Conservation (phyloP, 2,888 invertebrate genomes). For the Harmothoe impar region DNA sequence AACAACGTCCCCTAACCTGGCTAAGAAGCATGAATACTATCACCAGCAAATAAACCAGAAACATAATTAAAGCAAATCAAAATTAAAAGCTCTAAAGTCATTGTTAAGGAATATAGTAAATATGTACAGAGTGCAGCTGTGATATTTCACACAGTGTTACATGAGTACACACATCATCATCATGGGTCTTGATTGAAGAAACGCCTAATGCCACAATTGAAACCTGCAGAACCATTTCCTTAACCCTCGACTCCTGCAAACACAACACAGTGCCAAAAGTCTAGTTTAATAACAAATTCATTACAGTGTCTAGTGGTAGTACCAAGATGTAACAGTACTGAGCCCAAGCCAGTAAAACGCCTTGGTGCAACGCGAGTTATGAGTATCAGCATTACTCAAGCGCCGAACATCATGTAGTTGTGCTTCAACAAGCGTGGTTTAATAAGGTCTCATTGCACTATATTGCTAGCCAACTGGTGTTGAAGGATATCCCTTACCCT, state of each 20-base stretch:
- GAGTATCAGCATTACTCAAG: neutral
- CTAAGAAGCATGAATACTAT: too few species aligned
- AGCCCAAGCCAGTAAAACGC: too few species aligned
- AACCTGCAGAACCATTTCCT: neutral
- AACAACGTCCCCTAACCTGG: too few species aligned
- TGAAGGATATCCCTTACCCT: too few species aligned
- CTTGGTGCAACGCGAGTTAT: neutral
- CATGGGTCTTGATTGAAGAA: neutral
- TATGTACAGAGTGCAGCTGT: constrained; percentile 4
- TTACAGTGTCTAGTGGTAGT: neutral
- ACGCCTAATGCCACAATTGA: constrained; percentile 27
- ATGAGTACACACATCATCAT: neutral
- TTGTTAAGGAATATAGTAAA: neutral
- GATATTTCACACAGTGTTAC: neutral
- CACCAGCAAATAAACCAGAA: neutral
- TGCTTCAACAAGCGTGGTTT: neutral
- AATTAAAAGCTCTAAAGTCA: neutral
- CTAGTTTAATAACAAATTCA: neutral
- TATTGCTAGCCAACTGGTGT: too few species aligned
- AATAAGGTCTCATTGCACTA: neutral
- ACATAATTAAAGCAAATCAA: neutral
- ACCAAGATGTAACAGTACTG: too few species aligned
- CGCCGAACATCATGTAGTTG: neutral
- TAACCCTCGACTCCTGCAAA: neutral
- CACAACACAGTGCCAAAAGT: neutral